Evolutionary conservation across 2,113 vertebrate genomes (phyloP).

Genomic region (Campylomormyrus numenius): DNA sequence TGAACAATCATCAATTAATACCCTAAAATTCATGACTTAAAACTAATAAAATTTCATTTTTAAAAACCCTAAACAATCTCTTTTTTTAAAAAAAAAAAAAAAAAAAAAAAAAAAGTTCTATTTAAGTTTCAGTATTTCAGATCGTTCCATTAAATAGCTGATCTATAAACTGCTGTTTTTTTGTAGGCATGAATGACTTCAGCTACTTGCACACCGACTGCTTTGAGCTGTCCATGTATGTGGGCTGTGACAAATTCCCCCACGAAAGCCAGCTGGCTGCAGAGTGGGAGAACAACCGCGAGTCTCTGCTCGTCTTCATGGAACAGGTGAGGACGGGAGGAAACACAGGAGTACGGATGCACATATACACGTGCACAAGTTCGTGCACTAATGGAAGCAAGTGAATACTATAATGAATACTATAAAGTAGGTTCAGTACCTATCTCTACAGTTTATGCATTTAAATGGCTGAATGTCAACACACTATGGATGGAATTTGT

Average conservation of each 20-base stretch:
- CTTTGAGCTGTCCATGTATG: conserved; percentile 92
- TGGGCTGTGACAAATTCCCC: conserved; percentile 94
- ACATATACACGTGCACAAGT: not conserved
- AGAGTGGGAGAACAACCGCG: conserved; percentile 96
- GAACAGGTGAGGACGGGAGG: conserved; percentile 72
- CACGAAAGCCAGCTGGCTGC: conserved; percentile 84
- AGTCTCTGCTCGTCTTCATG: conserved; percentile 94
- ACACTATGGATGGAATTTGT: not conserved
- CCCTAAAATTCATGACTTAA: not conserved
- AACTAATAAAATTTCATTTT: not conserved
- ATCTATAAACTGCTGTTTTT: not conserved
- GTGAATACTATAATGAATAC: not conserved
- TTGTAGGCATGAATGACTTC: conserved; percentile 93
- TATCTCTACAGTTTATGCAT: not conserved
- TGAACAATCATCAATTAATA: not conserved
- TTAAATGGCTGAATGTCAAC: not conserved
- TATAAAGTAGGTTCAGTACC: not conserved
- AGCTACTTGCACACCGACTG: conserved; percentile 97
- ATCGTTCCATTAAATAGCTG: not conserved
- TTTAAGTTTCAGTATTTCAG: not conserved
- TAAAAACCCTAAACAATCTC: not conserved
- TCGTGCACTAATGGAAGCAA: not conserved
- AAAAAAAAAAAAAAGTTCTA: not conserved
- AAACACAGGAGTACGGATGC: not conserved
- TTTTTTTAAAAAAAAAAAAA: no score